phyloP scores from a whole-genome alignment of 2,113 vertebrate genomes.

The Scophthalmus maximus region DNA sequence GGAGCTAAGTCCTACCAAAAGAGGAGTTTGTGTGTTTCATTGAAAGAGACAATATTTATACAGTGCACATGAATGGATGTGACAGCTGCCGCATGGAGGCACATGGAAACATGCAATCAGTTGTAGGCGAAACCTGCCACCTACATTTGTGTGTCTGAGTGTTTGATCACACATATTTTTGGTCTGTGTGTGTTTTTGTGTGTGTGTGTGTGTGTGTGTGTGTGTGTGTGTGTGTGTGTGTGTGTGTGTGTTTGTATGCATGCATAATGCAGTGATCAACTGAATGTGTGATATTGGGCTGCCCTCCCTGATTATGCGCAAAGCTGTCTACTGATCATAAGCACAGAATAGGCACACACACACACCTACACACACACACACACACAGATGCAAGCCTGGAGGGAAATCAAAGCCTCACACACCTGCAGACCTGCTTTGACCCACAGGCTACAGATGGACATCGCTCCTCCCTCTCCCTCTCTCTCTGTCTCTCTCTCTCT shows the following conservation, averaged over 20 bases:
- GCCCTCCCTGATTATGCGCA: conserved; percentile 71
- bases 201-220: not conserved
- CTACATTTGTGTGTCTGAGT: conserved; percentile 44
- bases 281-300: conserved; percentile 64
- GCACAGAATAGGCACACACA: conserved; percentile 45
- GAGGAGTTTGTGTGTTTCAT: not conserved
- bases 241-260: conserved; percentile 23
- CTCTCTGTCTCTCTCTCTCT: conserved; percentile 50
- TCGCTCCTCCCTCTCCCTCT: conserved; percentile 44
- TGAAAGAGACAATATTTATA: not conserved
- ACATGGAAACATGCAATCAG: conserved; percentile 13
- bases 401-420: conserved; percentile 76
- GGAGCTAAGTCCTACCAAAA: not conserved
- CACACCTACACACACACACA: conserved; percentile 38
- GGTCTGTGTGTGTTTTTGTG: not conserved
- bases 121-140: conserved; percentile 18
- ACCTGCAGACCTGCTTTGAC: conserved; percentile 76
- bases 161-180: conserved; percentile 17
- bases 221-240: conserved; percentile 1
- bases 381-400: conserved; percentile 65
- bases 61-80: conserved; percentile 12
- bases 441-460: conserved; percentile 73
- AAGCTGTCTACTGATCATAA: conserved; percentile 73
- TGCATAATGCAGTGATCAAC: conserved; percentile 69
- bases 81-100: conserved; percentile 29